Evolutionary conservation across 2,113 vertebrate genomes (phyloP), one percentile per base, ranked within the genome.

Genomic region (Symphodus melops): DNA sequence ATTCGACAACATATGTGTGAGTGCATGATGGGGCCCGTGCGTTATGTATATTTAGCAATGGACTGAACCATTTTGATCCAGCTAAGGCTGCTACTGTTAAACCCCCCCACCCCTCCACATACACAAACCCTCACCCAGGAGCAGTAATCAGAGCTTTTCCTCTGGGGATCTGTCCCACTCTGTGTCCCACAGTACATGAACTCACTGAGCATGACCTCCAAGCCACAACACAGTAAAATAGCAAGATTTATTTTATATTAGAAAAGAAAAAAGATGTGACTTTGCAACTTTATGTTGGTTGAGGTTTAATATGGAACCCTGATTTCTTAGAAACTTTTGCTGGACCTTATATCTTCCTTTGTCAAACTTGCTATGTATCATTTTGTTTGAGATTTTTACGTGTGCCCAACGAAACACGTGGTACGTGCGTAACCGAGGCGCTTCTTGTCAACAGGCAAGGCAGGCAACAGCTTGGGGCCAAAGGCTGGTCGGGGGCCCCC

Each of bases 21-120:
- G 28, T 33, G 25, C 23, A 68, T 39, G 53, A 49, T 7, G 63
- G 67, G 54, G 49, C 25, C 8, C 66, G 58, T 48, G 44, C 53
- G 41, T 28, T 86, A 33, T 25, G 56, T 83, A 80, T 82, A 87
- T 86, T 82, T 81, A 81, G 67, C 39, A 0, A 48, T 39, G 51
- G 56, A 77, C 64, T 25, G 23, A 69, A 72, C 70, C 68, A 78
- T 76, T 66, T 74, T 75, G 68, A 85, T 68, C 46, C 53, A 59
- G 44, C 52, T 19, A 41, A 72, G 54, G 49, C 60, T 41, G 59
- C 68, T 74, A 72, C 68, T 75, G 58, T 42, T 75, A 57, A 57
- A 63, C 57, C 46, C 17, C 42, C 13, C 6, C 39, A 1, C 39
- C 11, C 11, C 4, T 10, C 2, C 25, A 25, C 25, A 25, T 4